Conservation (phyloP, 2,888 invertebrate species). For the Blomia tropicalis region DNA sequence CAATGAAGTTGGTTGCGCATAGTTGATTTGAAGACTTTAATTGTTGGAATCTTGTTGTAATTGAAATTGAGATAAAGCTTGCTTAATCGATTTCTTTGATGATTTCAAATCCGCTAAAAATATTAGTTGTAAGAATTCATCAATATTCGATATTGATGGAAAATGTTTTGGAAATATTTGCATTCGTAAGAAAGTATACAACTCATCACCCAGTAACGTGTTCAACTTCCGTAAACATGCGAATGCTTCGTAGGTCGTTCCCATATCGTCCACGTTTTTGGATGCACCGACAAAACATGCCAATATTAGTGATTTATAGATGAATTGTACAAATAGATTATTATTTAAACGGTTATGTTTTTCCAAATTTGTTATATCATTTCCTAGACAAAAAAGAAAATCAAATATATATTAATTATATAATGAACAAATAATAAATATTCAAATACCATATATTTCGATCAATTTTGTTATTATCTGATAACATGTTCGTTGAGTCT, state of each 20-base stretch:
- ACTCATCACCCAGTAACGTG: conserved; percentile 12
- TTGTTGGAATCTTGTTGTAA: conserved; percentile 13
- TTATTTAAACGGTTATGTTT: conserved; percentile 15
- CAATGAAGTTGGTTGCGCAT: too few species aligned
- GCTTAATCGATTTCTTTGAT: conserved; percentile 11
- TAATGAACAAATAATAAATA: not conserved
- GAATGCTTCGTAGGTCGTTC: conserved; percentile 18
- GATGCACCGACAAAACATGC: conserved; percentile 38
- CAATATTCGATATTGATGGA: not conserved
- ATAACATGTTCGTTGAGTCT: conserved; percentile 41
- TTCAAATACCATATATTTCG: conserved; percentile 37
- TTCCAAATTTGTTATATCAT: not conserved
- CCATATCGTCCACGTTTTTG: conserved; percentile 8
- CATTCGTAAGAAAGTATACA: not conserved
- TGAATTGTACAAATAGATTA: conserved; percentile 40
- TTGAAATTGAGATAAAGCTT: conserved; percentile 10
- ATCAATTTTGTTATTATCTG: conserved; percentile 39
- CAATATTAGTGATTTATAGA: conserved; percentile 41
- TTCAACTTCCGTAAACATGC: conserved; percentile 13
- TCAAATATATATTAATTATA: not conserved
- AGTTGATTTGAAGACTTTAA: too few species aligned
- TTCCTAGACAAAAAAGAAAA: not conserved
- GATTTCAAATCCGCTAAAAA: conserved; percentile 11
- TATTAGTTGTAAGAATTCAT: not conserved
- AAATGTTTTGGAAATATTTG: conserved; percentile 23